Conservation (phyloP, 2,113 vertebrate genomes). For the Tragelaphus imberbis region DNA sequence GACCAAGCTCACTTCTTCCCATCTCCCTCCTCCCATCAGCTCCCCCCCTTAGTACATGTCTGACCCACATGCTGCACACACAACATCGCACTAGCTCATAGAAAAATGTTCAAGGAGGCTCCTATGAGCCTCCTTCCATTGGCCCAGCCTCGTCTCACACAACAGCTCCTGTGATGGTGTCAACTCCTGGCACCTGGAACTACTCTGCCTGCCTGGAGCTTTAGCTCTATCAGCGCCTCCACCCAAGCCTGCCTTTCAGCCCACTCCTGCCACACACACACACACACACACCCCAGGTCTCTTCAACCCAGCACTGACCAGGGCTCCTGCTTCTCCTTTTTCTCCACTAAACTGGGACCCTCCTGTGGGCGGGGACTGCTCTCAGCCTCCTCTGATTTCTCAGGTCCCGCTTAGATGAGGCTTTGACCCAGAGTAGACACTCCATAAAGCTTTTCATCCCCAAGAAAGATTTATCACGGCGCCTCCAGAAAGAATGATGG, state of each 20-base stretch:
- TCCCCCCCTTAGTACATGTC: accelerated
- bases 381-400: too few relatives aligned
- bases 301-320: not conserved
- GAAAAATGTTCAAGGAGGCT: not conserved
- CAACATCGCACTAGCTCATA: accelerated
- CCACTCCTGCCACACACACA: not conserved
- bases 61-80: accelerated
- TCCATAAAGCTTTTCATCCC: not conserved
- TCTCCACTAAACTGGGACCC: not conserved
- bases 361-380: not conserved
- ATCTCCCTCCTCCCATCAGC: accelerated
- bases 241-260: accelerated
- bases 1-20: not conserved
- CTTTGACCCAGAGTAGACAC: not conserved
- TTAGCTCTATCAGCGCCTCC: accelerated
- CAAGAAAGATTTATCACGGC: not conserved
- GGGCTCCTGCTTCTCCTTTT: not conserved
- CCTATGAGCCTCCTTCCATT: accelerated
- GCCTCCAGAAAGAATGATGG: conserved; percentile 31
- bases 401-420: accelerated
- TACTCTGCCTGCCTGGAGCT: too few relatives aligned
- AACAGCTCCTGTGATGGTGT: accelerated
- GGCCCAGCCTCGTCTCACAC: accelerated
- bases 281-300: not conserved
- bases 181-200: accelerated